Evolutionary conservation across 2,888 invertebrate genomes (phyloP).

Genomic region (Proisotoma minuta): DNA sequence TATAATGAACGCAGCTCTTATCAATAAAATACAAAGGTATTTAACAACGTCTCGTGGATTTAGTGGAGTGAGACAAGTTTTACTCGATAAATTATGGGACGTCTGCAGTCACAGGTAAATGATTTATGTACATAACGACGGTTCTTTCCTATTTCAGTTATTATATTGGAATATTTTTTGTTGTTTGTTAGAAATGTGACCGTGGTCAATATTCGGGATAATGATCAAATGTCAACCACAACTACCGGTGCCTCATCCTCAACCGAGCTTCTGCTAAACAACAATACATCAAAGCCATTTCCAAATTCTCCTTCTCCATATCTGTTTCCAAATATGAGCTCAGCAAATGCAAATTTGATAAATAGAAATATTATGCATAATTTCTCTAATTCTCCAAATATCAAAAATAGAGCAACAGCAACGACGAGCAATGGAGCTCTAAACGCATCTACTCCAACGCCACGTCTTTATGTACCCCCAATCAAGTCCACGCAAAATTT

Average conservation of each 20-base stretch:
- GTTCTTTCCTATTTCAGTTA: background rate
- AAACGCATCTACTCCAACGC: too few species aligned
- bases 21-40: slow-evolving; percentile 50
- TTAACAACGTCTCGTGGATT: slow-evolving; percentile 24
- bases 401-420: slow-evolving; percentile 3
- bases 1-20: slow-evolving; percentile 72
- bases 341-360: slow-evolving; percentile 9
- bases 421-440: background rate
- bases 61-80: slow-evolving; percentile 30
- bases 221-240: background rate
- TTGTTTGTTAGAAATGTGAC: slow-evolving; percentile 6
- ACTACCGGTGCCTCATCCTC: slow-evolving; percentile 10
- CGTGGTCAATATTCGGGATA: slow-evolving; percentile 18
- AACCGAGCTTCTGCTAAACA: slow-evolving; percentile 1
- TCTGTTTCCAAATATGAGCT: slow-evolving; percentile 6
- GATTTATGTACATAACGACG: background rate
- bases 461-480: too few species aligned
- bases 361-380: too few species aligned
- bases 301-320: background rate
- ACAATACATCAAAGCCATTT: background rate
- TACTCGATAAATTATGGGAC: slow-evolving; percentile 38
- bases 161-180: too few species aligned
- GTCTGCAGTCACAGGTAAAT: slow-evolving; percentile 22
- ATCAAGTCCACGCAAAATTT: too few species aligned
- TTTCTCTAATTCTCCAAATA: too few species aligned